Percentiles rank a stretch among this genome's conserved stretches.
phyloP scores from a whole-genome alignment of 2,888 invertebrate genomes.

The Pediacus dermestoides region DNA sequence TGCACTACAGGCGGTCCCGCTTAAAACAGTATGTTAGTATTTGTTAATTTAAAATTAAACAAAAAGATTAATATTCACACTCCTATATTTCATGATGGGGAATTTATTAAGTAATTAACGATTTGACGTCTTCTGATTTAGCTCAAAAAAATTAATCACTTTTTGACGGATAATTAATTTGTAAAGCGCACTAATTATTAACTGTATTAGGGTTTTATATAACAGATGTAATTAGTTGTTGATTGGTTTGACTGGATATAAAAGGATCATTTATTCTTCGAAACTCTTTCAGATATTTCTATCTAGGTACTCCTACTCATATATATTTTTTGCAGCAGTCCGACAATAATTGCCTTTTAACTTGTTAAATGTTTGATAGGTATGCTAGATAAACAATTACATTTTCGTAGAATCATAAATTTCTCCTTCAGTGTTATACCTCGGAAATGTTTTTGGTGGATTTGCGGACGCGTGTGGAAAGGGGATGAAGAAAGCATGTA shows the following conservation, averaged over 20 bases:
- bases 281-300: too few species aligned
- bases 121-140: constrained; percentile 27
- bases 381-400: too few species aligned
- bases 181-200: constrained; percentile 30
- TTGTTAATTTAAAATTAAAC: constrained; percentile 1
- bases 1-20: not conserved
- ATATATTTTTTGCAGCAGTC: too few species aligned
- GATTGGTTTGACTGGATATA: constrained; percentile 21
- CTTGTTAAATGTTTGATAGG: too few species aligned
- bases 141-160: constrained; percentile 32
- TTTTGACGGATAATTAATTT: constrained; percentile 33
- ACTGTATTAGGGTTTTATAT: constrained; percentile 31
- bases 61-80: constrained; percentile 2
- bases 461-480: too few species aligned
- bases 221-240: constrained; percentile 29
- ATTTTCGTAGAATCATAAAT: too few species aligned
- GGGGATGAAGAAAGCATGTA: too few species aligned
- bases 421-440: too few species aligned
- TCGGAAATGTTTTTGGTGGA: too few species aligned
- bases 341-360: too few species aligned
- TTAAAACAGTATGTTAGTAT: not conserved
- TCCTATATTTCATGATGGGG: not conserved
- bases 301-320: too few species aligned
- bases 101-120: constrained; percentile 28
- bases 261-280: constrained; percentile 17